phyloP scores from a whole-genome alignment of 2,888 invertebrate species.

The Pseudanteris insignis region DNA sequence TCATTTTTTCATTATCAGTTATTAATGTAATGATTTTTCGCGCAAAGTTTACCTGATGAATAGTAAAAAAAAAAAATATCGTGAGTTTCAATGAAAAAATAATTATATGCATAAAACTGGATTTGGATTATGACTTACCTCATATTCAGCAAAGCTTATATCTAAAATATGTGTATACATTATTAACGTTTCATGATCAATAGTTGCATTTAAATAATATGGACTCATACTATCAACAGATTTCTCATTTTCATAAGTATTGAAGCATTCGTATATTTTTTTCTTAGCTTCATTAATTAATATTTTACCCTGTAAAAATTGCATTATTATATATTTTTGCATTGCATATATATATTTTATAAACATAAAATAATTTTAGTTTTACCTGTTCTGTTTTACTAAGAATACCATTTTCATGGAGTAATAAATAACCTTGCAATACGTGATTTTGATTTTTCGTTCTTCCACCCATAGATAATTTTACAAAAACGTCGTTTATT shows the following conservation, averaged over 20 bases:
- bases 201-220: not conserved
- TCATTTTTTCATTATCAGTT: no score
- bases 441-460: conserved; percentile 21
- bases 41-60: no score
- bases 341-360: not conserved
- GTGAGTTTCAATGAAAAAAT: no score
- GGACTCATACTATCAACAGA: conserved; percentile 1
- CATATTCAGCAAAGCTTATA: conserved; percentile 4
- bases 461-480: no score
- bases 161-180: conserved; percentile 8
- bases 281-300: conserved; percentile 23
- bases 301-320: conserved; percentile 39
- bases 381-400: conserved; percentile 21
- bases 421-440: conserved; percentile 50
- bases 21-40: no score
- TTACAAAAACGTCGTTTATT: no score
- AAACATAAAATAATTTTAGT: conserved; percentile 12
- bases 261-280: conserved; percentile 22
- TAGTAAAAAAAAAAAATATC: no score
- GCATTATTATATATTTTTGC: not conserved
- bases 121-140: conserved; percentile 4
- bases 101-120: conserved; percentile 4
- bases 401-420: conserved; percentile 47
- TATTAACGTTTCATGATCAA: conserved; percentile 9
- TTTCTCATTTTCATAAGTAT: not conserved